Conservation (phyloP, 2,888 invertebrate species). For the Priocnemis perturbator region DNA sequence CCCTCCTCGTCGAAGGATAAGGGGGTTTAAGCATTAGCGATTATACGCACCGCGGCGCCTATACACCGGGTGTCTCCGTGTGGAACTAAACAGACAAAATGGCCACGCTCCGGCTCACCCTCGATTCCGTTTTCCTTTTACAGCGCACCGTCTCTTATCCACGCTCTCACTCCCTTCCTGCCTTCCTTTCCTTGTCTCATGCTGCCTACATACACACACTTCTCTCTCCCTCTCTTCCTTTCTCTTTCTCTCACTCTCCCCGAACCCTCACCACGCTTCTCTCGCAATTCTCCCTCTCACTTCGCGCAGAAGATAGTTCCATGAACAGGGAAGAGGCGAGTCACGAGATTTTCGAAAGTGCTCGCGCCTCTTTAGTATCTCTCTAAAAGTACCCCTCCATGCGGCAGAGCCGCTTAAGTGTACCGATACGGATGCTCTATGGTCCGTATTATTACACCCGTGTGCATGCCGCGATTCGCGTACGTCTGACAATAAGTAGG, state of each 20-base stretch:
- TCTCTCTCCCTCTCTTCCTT: slow-evolving; percentile 4
- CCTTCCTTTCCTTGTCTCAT: not conserved
- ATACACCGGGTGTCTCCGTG: slow-evolving; percentile 70
- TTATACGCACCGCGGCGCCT: slow-evolving; percentile 71
- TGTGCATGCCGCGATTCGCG: not conserved
- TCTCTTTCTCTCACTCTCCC: slow-evolving; percentile 12
- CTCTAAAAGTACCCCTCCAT: slow-evolving; percentile 17
- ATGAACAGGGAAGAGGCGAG: slow-evolving; percentile 48
- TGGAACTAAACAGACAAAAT: slow-evolving; percentile 74
- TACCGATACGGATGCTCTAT: not conserved
- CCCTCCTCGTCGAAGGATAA: slow-evolving; percentile 50
- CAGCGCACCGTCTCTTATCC: slow-evolving; percentile 23
- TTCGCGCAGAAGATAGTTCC: slow-evolving; percentile 43
- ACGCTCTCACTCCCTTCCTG: slow-evolving; percentile 15
- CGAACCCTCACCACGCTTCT: slow-evolving; percentile 25
- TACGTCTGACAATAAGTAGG: not conserved
- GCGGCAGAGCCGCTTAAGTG: slow-evolving; percentile 4
- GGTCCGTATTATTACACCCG: slow-evolving; percentile 1
- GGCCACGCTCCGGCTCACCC: slow-evolving; percentile 69
- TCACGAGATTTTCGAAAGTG: slow-evolving; percentile 61
- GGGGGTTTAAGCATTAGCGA: slow-evolving; percentile 72
- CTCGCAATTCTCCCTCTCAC: slow-evolving; percentile 31
- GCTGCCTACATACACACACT: no score
- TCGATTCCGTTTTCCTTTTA: slow-evolving; percentile 63
- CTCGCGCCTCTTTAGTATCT: slow-evolving; percentile 39